A percentile compares a stretch with the other conserved stretches of the same genome.
phyloP scores from a whole-genome alignment of 1,140 invertebrate genomes.

The Hypsibius dujardini region DNA sequence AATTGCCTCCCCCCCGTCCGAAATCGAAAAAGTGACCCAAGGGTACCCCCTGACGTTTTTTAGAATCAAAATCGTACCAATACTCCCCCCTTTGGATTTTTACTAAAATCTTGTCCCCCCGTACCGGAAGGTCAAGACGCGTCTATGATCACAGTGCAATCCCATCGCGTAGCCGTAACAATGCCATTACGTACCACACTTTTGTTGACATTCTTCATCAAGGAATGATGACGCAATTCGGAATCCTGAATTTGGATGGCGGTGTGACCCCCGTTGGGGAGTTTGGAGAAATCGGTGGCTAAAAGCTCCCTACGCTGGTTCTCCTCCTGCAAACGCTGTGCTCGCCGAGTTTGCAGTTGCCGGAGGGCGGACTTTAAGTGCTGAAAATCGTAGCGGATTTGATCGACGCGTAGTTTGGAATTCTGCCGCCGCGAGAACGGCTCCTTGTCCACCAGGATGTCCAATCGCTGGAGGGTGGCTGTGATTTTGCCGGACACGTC shows the following conservation, averaged over 20 bases:
- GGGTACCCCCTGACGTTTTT: too few relatives aligned
- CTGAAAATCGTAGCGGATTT: constrained; percentile 81
- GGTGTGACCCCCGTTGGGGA: constrained; percentile 52
- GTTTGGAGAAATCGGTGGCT: constrained; percentile 37
- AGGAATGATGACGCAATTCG: constrained; percentile 28
- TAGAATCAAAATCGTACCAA: too few relatives aligned
- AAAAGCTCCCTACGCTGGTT: constrained; percentile 70
- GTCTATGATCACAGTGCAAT: too few relatives aligned
- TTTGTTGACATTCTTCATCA: constrained; percentile 49
- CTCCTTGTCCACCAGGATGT: constrained; percentile 74
- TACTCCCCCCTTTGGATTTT: too few relatives aligned
- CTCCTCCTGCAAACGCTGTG: constrained; percentile 49
- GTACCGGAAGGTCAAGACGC: too few relatives aligned
- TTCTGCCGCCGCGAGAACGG: constrained; percentile 64
- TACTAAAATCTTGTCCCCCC: too few relatives aligned
- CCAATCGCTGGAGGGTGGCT: constrained; percentile 46
- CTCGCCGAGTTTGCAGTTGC: constrained; percentile 48
- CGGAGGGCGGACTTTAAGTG: constrained; percentile 65
- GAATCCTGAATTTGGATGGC: constrained; percentile 72
- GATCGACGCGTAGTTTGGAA: constrained; percentile 77
- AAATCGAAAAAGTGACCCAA: too few relatives aligned
- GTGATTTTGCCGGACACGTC: background rate
- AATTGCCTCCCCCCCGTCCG: too few relatives aligned
- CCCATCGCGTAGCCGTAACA: too few relatives aligned
- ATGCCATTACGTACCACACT: too few relatives aligned